These are phyloP conservation scores for Pelusios castaneus DNA, from an alignment of 2,113 vertebrate genomes.

Conservation along the genomic window DNA sequence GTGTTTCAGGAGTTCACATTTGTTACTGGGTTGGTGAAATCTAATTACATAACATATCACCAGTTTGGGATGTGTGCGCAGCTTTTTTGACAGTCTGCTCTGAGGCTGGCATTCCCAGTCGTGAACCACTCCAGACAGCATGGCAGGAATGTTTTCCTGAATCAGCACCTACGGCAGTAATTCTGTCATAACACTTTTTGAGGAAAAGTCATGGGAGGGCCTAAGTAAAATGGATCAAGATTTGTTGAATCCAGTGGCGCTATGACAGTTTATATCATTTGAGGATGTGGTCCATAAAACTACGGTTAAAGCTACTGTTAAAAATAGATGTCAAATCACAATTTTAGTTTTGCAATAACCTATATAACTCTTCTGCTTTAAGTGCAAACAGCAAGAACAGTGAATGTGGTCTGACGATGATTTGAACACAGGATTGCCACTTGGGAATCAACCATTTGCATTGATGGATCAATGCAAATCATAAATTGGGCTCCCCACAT, in stretches of 20 bases:
- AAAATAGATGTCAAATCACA: not conserved
- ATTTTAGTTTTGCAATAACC: not conserved
- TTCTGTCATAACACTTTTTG: not conserved
- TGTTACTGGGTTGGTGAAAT: not conserved
- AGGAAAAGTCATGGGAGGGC: not conserved
- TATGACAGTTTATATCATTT: not conserved
- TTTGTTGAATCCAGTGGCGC: not conserved
- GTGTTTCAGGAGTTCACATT: not conserved
- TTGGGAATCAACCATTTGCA: not conserved
- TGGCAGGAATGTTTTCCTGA: not conserved
- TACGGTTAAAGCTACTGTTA: accelerated
- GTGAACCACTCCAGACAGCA: not conserved
- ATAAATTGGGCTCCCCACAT: not conserved
- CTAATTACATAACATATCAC: not conserved
- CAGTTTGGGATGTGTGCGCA: not conserved
- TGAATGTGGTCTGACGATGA: not conserved
- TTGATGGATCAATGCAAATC: not conserved
- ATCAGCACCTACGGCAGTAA: not conserved
- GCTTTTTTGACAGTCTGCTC: not conserved
- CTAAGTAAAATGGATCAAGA: not conserved
- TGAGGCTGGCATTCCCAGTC: not conserved
- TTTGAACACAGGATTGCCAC: not conserved
- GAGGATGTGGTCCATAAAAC: not conserved
- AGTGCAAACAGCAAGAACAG: not conserved
- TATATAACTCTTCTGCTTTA: not conserved